Evolutionary conservation across 2,113 vertebrate species (phyloP).

Genomic region (Pitta sordida): DNA sequence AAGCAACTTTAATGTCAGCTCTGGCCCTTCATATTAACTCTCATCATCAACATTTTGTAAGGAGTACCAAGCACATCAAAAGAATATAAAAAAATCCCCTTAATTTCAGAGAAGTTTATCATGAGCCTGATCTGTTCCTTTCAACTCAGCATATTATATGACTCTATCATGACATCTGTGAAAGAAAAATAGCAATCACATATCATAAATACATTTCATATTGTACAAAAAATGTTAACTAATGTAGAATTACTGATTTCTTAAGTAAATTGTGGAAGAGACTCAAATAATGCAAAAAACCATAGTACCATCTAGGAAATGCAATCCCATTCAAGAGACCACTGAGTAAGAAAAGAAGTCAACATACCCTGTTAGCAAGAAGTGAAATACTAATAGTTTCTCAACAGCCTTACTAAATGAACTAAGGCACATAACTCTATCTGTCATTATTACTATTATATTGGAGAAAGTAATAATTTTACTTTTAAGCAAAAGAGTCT

Average conservation of each 20-base stretch:
- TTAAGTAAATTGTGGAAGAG: neutral
- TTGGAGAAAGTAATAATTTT: neutral
- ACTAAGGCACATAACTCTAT: neutral
- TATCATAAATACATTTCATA: neutral
- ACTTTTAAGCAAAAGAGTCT: neutral
- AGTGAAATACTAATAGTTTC: neutral
- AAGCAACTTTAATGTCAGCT: neutral
- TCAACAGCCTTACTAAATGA: neutral
- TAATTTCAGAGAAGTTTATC: neutral
- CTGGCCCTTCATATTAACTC: neutral
- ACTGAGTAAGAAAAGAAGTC: neutral
- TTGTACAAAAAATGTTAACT: neutral
- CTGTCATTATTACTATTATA: neutral
- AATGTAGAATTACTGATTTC: neutral
- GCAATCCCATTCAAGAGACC: neutral
- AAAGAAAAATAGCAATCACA: neutral
- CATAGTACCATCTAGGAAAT: neutral
- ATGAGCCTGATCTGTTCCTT: neutral
- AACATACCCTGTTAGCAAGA: fast-evolving
- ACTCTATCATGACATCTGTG: neutral
- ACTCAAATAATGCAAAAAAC: neutral
- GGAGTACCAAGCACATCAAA: neutral
- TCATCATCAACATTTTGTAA: neutral
- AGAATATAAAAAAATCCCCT: neutral
- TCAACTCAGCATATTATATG: neutral